These are phyloP conservation scores for Drosophila kanekoi DNA, from an alignment of 2,888 invertebrate genomes.

Conservation along the genomic window DNA sequence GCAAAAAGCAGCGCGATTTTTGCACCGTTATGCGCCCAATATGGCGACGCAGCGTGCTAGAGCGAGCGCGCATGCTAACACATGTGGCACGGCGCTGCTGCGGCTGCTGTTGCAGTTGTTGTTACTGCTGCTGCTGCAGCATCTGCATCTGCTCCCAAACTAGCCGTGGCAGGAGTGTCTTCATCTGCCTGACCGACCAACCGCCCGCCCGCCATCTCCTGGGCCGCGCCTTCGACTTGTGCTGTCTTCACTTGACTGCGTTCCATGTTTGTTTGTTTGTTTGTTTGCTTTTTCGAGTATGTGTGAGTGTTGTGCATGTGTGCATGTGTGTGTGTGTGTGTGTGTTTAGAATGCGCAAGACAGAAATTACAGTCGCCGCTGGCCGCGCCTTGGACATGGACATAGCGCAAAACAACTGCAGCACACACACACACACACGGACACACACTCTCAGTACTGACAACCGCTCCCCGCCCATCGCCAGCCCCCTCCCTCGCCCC, in stretches of 20 bases:
- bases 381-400: constrained; percentile 74
- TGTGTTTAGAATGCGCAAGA: constrained; percentile 73
- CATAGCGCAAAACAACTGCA: constrained; percentile 40
- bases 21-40: constrained; percentile 82
- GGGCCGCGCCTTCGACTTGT: constrained; percentile 15
- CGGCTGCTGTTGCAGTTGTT: constrained; percentile 10
- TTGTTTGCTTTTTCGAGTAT: constrained; percentile 72
- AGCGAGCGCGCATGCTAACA: constrained; percentile 20
- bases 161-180: constrained; percentile 66
- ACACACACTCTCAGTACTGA: background rate
- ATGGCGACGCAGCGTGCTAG: constrained; percentile 63
- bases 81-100: constrained; percentile 10
- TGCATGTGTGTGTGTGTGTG: constrained; percentile 41
- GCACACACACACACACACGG: constrained; percentile 16
- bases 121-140: constrained; percentile 32
- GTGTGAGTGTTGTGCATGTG: constrained; percentile 36
- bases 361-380: constrained; percentile 74
- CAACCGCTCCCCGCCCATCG: background rate
- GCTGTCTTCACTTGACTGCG: constrained; percentile 78
- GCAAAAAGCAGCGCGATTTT: constrained; percentile 76
- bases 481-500: background rate
- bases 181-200: constrained; percentile 31
- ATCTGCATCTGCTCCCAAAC: constrained; percentile 72
- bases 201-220: background rate
- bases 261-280: constrained; percentile 75